Percentiles rank a stretch among this genome's conserved stretches.
Conservation (phyloP, 2,797 vertebrate genomes). For the Paedocypris micromegethes region DNA sequence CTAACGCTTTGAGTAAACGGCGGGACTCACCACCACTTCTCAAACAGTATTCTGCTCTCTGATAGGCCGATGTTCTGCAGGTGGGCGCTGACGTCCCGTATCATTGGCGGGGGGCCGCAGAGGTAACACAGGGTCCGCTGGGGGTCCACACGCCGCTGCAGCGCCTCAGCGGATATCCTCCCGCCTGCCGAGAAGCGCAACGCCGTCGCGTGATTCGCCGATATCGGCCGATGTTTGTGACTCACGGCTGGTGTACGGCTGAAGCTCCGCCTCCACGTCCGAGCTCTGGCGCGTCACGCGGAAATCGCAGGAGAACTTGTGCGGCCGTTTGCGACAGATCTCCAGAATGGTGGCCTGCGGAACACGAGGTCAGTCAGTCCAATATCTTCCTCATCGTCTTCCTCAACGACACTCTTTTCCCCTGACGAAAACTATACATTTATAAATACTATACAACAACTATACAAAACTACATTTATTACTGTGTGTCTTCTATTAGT, state of each 20-base stretch:
- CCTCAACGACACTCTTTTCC: no score
- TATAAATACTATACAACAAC: slow-evolving; percentile 46
- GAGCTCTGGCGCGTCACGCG: slow-evolving; percentile 80
- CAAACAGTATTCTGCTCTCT: slow-evolving; percentile 79
- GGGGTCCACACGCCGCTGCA: slow-evolving; percentile 69
- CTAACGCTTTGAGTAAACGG: no score
- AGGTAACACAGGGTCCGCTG: slow-evolving; percentile 83
- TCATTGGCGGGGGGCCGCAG: slow-evolving; percentile 95
- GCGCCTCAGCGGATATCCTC: slow-evolving; percentile 76
- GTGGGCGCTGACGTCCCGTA: slow-evolving; percentile 77
- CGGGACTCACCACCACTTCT: slow-evolving; percentile 92
- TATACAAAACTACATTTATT: no score
- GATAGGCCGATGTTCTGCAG: slow-evolving; percentile 72
- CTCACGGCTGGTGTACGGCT: slow-evolving; percentile 77
- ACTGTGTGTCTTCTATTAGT: no score
- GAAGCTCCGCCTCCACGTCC: slow-evolving; percentile 69
- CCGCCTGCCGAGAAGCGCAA: slow-evolving; percentile 64
- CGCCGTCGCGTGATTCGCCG: background rate
- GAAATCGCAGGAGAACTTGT: slow-evolving; percentile 79
- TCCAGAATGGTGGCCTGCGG: slow-evolving; percentile 78
- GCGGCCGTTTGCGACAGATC: slow-evolving; percentile 77
- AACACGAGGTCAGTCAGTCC: background rate
- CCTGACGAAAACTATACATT: background rate
- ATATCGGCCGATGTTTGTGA: background rate
- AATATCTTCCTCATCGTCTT: background rate